phyloP scores from a whole-genome alignment of 2,797 vertebrate genomes.

The Anguilla megastoma region DNA sequence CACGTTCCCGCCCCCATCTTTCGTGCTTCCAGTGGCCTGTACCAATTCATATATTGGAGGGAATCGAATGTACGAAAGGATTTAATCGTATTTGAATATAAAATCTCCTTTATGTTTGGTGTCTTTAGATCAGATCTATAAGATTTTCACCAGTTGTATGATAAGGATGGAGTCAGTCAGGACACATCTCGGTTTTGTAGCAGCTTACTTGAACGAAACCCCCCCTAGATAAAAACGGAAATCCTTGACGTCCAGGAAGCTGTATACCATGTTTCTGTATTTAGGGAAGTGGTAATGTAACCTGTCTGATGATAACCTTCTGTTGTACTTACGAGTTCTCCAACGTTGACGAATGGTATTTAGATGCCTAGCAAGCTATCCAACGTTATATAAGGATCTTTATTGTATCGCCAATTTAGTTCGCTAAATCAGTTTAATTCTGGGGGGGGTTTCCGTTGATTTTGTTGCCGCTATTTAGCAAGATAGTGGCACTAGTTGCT shows the following conservation, averaged over 20 bases:
- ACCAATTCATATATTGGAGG: neutral
- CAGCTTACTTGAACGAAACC: no score
- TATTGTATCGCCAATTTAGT: neutral
- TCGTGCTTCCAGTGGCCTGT: neutral
- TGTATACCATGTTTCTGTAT: slow-evolving; percentile 37
- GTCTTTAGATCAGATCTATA: neutral
- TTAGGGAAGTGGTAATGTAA: slow-evolving; percentile 47
- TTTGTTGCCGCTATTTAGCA: neutral
- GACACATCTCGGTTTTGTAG: neutral
- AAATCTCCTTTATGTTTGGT: neutral
- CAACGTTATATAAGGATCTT: neutral
- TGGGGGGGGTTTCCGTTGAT: neutral
- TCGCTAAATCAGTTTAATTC: neutral
- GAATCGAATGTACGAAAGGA: neutral
- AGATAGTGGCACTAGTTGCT: neutral
- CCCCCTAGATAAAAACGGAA: slow-evolving; percentile 1
- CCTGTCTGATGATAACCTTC: neutral
- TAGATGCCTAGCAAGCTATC: neutral
- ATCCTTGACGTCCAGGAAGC: slow-evolving; percentile 52
- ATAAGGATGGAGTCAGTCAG: neutral
- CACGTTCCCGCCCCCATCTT: neutral
- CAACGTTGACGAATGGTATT: neutral
- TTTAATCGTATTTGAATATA: neutral
- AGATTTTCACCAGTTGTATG: neutral
- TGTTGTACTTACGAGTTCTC: neutral